These are phyloP conservation scores for Rhynchonycteris naso DNA, from an alignment of 2,797 vertebrate genomes.

Conservation along the genomic window DNA sequence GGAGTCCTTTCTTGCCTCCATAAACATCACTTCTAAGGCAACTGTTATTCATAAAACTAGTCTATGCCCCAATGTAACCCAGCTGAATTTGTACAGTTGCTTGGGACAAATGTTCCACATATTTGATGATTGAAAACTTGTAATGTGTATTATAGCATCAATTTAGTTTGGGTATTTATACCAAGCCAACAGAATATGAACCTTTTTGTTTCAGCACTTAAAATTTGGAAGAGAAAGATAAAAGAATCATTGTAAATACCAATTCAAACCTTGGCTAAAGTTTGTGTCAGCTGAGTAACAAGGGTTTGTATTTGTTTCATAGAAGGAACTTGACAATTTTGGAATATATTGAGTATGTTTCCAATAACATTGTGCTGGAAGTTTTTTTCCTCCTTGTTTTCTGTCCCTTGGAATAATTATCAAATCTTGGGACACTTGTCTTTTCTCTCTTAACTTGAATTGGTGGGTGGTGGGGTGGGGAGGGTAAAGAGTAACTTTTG, in stretches of 20 bases:
- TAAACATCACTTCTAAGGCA: not conserved
- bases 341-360: not conserved
- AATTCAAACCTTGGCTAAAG: not conserved
- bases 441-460: constrained; percentile 31
- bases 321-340: not conserved
- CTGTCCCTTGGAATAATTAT: not conserved
- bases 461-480: not conserved
- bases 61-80: not conserved
- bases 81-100: not conserved
- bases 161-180: not conserved
- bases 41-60: not conserved
- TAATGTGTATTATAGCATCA: not conserved
- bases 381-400: not conserved
- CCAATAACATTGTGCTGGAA: not conserved
- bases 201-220: not conserved
- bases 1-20: not conserved
- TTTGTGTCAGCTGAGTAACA: not conserved
- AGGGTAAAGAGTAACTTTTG: not conserved
- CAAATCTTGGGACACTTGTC: not conserved
- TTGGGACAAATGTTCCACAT: not conserved
- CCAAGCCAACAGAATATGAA: not conserved
- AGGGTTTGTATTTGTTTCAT: constrained; percentile 12
- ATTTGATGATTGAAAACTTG: not conserved
- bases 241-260: not conserved
- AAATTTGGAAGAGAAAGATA: constrained; percentile 1